Conservation (phyloP, 2,113 vertebrate genomes). For the Plectropomus leopardus region DNA sequence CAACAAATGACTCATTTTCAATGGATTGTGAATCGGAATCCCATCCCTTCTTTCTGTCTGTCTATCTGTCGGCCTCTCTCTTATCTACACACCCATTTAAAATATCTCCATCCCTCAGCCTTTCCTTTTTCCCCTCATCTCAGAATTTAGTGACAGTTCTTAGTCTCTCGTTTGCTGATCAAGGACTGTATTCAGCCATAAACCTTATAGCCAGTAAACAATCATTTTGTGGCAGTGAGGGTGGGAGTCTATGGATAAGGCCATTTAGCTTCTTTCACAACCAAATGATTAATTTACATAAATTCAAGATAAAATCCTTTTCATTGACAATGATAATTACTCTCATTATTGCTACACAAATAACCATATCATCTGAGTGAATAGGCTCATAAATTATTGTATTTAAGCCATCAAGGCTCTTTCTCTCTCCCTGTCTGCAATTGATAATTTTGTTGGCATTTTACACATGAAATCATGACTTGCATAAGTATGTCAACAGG, state of each 20-base stretch:
- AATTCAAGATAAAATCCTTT: conserved; percentile 67
- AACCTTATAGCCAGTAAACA: conserved; percentile 51
- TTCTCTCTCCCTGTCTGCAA: conserved; percentile 23
- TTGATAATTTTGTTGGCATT: conserved; percentile 45
- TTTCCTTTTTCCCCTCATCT: conserved; percentile 22
- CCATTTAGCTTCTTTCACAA: conserved; percentile 58
- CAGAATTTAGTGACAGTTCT: conserved; percentile 17
- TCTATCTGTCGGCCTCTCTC: no score
- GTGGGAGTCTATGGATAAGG: conserved; percentile 44
- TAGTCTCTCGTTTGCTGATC: neutral
- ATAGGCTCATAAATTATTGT: conserved; percentile 64
- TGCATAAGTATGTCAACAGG: conserved; percentile 24
- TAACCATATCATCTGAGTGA: conserved; percentile 55
- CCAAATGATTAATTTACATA: conserved; percentile 66
- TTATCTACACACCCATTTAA: neutral
- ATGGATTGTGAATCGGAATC: neutral
- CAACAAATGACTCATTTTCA: neutral
- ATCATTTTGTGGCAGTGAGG: conserved; percentile 34
- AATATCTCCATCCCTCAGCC: conserved; percentile 3
- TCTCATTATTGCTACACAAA: conserved; percentile 63
- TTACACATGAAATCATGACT: conserved; percentile 46
- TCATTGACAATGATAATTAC: conserved; percentile 67
- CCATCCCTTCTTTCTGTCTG: neutral
- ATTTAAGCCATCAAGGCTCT: conserved; percentile 57
- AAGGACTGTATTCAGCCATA: conserved; percentile 21